phyloP scores from a whole-genome alignment of 2,888 invertebrate species.

The Aleiodes alternator region DNA sequence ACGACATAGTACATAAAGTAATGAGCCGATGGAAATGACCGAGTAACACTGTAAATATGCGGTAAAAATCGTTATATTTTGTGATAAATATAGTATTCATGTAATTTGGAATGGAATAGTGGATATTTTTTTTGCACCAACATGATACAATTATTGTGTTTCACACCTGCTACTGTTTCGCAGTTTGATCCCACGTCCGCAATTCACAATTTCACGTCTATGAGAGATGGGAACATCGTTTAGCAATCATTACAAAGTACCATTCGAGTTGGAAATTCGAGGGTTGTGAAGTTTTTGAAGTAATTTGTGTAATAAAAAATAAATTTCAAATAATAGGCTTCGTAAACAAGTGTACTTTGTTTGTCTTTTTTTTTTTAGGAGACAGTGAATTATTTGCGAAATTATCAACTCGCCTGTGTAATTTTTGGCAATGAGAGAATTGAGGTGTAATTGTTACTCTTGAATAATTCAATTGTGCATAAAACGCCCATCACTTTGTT shows the following conservation, averaged over 20 bases:
- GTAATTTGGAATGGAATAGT: background rate
- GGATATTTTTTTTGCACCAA: background rate
- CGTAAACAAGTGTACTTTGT: too few species aligned
- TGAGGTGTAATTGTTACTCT: too few species aligned
- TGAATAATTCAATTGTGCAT: too few species aligned
- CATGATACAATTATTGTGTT: slow-evolving; percentile 6
- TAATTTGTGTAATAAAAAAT: too few species aligned
- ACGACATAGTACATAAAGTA: background rate
- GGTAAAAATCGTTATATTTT: background rate
- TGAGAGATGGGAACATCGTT: slow-evolving; percentile 11
- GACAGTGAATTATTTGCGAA: too few species aligned
- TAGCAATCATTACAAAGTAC: slow-evolving; percentile 9
- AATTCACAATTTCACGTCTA: slow-evolving; percentile 6
- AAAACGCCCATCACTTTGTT: too few species aligned
- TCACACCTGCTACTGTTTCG: background rate
- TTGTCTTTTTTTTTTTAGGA: too few species aligned
- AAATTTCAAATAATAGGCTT: too few species aligned
- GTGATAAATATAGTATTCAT: background rate
- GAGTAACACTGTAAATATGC: background rate
- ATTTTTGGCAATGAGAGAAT: too few species aligned
- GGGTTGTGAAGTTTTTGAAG: background rate
- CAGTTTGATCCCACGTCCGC: slow-evolving; percentile 5
- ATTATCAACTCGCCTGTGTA: too few species aligned
- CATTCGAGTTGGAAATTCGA: background rate
- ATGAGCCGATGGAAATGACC: too few species aligned